Base-by-base conservation (phyloP, 1,140 invertebrate species). In the Brachionus angularis region DNA sequence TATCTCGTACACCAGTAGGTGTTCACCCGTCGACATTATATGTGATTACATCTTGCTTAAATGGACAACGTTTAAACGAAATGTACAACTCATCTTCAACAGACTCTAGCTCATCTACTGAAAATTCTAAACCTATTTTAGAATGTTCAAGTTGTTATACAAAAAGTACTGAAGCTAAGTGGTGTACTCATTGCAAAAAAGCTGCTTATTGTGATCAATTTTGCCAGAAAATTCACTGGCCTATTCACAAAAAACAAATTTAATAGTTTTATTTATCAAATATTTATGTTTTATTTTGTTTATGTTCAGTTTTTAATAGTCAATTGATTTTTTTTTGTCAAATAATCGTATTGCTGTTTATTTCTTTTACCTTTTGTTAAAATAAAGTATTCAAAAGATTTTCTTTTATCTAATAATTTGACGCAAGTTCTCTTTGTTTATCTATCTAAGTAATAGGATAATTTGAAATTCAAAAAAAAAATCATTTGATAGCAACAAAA, bases 211-310 rank as follows among this genome's bases (percentile, higher is more conserved):
- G 96, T 82, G 89, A 94, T 78, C 84, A 89, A 73, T 87, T 89
- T 75, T 98, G 96, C 80, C 95, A 98, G 80, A 87, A 91, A 75
- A 81, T 96, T 5, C 93, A 98, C 81, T 98, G 95, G 95, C 88
- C 89, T 75, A 87, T 91, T 74, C 95, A 98, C 79, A 98, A 98
- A 82, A 94, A 93, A 78, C 80, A 82, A 47, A 87, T 86, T 75
- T 79, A 80, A 47, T 76, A 74, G 46, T 73, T 81, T 44, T 77
- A n/a, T n/a, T n/a, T n/a, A n/a, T n/a, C n/a, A n/a, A n/a, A n/a
- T n/a, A n/a, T n/a, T n/a, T n/a, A n/a, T n/a, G n/a, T n/a, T n/a
- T n/a, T n/a, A n/a, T n/a, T n/a, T n/a, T n/a, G n/a, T n/a, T n/a
- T n/a, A n/a, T n/a, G n/a, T n/a, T n/a, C n/a, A n/a, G n/a, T n/a